These are phyloP conservation scores for Theropithecus gelada DNA, from an alignment of 2,113 vertebrate genomes.

Conservation along the genomic window DNA sequence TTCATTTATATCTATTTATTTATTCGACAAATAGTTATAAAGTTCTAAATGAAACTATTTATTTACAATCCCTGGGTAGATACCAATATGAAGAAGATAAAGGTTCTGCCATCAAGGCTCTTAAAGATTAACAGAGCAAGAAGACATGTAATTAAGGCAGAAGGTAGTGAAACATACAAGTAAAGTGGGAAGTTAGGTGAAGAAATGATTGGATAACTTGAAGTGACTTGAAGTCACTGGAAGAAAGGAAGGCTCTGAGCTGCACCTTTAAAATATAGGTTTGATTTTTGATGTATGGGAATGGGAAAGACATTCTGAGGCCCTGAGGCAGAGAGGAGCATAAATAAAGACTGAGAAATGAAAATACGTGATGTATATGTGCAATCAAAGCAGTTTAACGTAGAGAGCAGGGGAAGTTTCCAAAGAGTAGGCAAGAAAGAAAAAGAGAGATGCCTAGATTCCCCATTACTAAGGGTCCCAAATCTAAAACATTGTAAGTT, in stretches of 20 bases:
- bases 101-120: neutral
- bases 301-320: neutral
- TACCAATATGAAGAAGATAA: neutral
- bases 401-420: neutral
- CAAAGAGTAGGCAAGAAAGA: neutral
- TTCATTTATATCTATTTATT: neutral
- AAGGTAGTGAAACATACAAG: neutral
- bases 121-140: neutral
- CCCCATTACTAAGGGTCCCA: neutral
- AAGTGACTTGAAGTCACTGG: neutral
- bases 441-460: neutral
- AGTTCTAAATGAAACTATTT: neutral
- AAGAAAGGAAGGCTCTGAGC: neutral
- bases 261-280: neutral
- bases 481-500: neutral
- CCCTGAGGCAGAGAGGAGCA: neutral
- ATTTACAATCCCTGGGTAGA: neutral
- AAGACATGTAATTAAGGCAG: neutral
- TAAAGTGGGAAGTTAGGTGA: neutral
- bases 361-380: neutral
- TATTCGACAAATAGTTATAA: slow-evolving; percentile 14
- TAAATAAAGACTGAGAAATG: neutral
- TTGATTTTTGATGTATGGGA: neutral
- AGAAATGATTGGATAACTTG: neutral
- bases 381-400: neutral